Evolutionary conservation across 2,113 vertebrate species (phyloP), one percentile per base, ranked within the genome.

Genomic region (Circaetus gallicus): DNA sequence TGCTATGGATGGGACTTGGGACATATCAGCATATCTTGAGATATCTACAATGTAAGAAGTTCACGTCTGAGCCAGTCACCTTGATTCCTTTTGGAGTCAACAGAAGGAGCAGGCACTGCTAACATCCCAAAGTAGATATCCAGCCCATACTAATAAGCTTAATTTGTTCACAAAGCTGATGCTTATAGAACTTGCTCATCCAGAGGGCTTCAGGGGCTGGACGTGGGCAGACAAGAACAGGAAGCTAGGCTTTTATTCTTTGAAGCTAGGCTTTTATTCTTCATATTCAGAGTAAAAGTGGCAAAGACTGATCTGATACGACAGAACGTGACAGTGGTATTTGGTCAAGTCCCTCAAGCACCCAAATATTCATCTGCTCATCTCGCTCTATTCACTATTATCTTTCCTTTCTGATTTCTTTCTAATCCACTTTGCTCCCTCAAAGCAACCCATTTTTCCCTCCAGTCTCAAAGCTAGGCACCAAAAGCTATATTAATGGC

Each of bases 61-160:
- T 81, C 32, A 20, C 10, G 32, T 18, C 8, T 0, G 0, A 38
- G 36, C 40, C 32, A 22, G 7, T 42, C 38, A 55, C 11, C 13
- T 45, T 28, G 16, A 72, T 56, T 53, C 19, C 38, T 79, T 72
- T 24, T 13, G 12, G 47, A 72, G n/a, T 16, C 22, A 67, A 21
- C 3, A 80, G 58, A 86, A 72, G 38, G 32, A 86, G 11, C 8
- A 76, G 26, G 43, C 43, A 31, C 34, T 36, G 42, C 56, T 53
- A 29, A 21, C 49, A 59, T 11, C 22, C 42, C 66, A 63, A 29
- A 86, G 61, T 6, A 86, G 36, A 40, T 25, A 59, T 6, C 42
- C 72, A 77, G 76, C 38, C 32, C 28, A 36, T 8, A 3, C 7
- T 45, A 82, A 42, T 7, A 52, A 45, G 40, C 5, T 78, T 18